Evolutionary conservation across 2,797 vertebrate species (phyloP), one percentile per base, ranked within the genome.

Genomic region (Enteromius viviparus): DNA sequence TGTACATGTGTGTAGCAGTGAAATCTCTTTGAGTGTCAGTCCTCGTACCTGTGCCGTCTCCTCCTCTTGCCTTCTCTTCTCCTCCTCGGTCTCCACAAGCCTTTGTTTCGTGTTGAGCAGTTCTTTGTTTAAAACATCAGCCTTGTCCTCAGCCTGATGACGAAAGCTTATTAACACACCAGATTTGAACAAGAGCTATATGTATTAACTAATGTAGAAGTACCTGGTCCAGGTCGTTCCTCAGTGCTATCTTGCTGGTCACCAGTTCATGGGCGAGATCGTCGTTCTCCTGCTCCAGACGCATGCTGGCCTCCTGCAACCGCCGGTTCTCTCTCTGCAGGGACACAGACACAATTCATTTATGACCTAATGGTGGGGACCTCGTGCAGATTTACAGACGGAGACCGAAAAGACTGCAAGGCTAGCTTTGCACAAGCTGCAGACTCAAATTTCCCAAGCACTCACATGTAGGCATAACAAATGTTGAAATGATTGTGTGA

Each of bases 191-290:
- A 53, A 10, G 60, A 81, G 53, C 47, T 10, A 8, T 29, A 42
- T 2, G 23, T 19, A n/a, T 64, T 8, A 42, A 65, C 4, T 34
- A 55, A 7, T 34, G 37, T 34, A 32, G 32, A 17, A 11, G 88
- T 92, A 99, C 98, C 97, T 99, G 97, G 92, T 99, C 98, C 84
- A 99, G 92, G 92, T 99, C 98, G 58, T 96, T 99, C 49, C 98
- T 93, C 78, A 99, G 95, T 32, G 98, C 97, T 19, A 99, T 99
- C 93, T 99, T 99, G 93, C 98, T 99, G 88, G 97, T 99, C 70
- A 99, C 98, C 78, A 99, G 96, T 76, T 99, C 98, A 0, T 99
- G 98, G 70, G 98, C 98, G 72, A 99, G 94, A 91, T 99, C 98
- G 2, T 99, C 98, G 0, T 99, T 99, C 90, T 99, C 98, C 90